Evolutionary conservation across 2,797 vertebrate species (phyloP).

Genomic region (Macroramphosus scolopax): DNA sequence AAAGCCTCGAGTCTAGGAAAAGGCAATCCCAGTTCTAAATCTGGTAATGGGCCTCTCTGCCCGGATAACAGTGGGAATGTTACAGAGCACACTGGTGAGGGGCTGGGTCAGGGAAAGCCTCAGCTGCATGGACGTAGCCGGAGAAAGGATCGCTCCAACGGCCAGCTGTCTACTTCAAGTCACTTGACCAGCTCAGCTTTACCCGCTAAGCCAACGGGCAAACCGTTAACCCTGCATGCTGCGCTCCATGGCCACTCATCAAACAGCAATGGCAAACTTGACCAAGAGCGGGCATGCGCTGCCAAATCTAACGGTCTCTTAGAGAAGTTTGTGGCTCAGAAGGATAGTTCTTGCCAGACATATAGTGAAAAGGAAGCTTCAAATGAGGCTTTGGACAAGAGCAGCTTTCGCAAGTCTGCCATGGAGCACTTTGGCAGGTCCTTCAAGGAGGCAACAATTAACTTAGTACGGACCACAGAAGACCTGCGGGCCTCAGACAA

Average conservation of each 20-base stretch:
- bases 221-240: conserved; percentile 84
- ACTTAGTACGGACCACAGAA: conserved; percentile 87
- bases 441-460: conserved; percentile 92
- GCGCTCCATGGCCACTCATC: conserved; percentile 87
- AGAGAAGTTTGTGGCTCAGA: conserved; percentile 79
- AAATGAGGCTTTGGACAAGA: conserved; percentile 76
- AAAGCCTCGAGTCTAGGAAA: conserved; percentile 81
- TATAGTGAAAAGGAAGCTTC: conserved; percentile 75
- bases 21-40: conserved; percentile 80
- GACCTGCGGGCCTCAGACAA: conserved; percentile 86
- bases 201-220: conserved; percentile 78
- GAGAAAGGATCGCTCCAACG: conserved; percentile 83
- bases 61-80: conserved; percentile 79
- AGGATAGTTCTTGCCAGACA: conserved; percentile 84
- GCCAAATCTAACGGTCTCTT: conserved; percentile 83
- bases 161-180: conserved; percentile 66
- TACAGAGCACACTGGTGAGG: conserved; percentile 58
- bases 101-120: conserved; percentile 81
- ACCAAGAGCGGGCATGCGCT: conserved; percentile 69
- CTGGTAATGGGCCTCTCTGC: conserved; percentile 82
- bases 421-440: conserved; percentile 89
- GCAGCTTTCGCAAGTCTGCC: conserved; percentile 82
- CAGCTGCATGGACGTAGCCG: conserved; percentile 74
- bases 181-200: conserved; percentile 23
- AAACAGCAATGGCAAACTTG: conserved; percentile 82